phyloP scores from a whole-genome alignment of 2,797 vertebrate species.

The Alcedo atthis region DNA sequence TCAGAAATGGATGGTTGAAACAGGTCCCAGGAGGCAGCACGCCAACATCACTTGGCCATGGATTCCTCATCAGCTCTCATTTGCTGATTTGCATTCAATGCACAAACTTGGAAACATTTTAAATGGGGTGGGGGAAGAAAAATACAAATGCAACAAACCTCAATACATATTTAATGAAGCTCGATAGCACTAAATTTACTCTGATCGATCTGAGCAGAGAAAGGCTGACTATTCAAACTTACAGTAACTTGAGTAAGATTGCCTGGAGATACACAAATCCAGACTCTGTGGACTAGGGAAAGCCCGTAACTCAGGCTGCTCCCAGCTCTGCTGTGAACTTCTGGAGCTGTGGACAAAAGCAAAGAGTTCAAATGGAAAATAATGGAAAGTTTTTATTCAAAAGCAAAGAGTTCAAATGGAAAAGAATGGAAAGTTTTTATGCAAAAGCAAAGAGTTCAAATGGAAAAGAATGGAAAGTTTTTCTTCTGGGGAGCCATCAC shows the following conservation, averaged over 20 bases:
- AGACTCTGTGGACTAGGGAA: not conserved
- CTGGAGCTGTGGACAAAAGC: not conserved
- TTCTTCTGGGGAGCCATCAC: not conserved
- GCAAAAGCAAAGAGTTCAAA: not conserved
- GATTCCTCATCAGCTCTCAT: not conserved
- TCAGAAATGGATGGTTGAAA: not conserved
- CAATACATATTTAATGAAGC: constrained; percentile 55
- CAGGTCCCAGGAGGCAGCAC: not conserved
- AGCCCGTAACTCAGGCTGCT: not conserved
- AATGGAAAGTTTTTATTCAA: too few relatives aligned
- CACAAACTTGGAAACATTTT: constrained; percentile 21
- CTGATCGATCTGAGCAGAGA: constrained; percentile 29
- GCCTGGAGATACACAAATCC: not conserved
- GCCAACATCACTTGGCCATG: not conserved
- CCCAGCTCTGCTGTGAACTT: not conserved
- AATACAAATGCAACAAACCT: not conserved
- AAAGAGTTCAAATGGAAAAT: not conserved
- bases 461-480: not conserved
- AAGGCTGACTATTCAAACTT: constrained; percentile 30
- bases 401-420: not conserved
- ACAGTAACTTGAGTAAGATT: not conserved
- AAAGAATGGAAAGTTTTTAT: too few relatives aligned
- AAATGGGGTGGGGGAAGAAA: not conserved
- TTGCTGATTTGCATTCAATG: constrained; percentile 13
- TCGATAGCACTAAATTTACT: constrained; percentile 17